Percentiles rank a stretch among this genome's conserved stretches.
Conservation (phyloP, 2,113 vertebrate species). For the Thalassarche chlororhynchos region DNA sequence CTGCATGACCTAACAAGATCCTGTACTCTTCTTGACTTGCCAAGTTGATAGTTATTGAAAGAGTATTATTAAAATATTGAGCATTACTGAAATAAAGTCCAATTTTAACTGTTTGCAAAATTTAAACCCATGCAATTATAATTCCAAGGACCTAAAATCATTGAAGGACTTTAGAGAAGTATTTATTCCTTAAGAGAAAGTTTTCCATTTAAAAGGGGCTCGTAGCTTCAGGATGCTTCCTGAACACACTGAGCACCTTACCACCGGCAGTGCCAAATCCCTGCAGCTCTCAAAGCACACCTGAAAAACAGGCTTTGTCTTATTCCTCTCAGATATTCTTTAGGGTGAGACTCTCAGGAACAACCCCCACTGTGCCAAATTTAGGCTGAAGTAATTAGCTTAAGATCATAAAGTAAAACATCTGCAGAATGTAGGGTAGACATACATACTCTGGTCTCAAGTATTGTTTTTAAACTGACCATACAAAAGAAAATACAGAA, state of each 20-base stretch:
- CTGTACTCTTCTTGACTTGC: too few species aligned
- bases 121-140: neutral
- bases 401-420: neutral
- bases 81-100: neutral
- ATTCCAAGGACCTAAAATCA: neutral
- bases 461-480: neutral
- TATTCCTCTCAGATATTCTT: neutral
- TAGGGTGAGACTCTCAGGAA: neutral
- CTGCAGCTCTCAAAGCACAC: neutral
- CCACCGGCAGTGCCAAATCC: accelerated
- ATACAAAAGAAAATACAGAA: neutral
- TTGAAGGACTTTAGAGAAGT: neutral
- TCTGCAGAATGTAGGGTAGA: neutral
- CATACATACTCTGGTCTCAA: neutral
- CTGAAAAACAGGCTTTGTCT: neutral
- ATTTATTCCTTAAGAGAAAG: neutral
- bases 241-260: neutral
- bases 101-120: neutral
- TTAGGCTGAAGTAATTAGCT: neutral
- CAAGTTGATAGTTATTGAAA: neutral
- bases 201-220: neutral
- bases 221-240: neutral
- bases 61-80: neutral
- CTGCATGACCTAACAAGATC: too few species aligned
- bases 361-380: neutral